Percentiles rank a stretch among this genome's conserved stretches.
Evolutionary conservation across 2,888 invertebrate genomes (phyloP).

Genomic region (Andrena marginata): DNA sequence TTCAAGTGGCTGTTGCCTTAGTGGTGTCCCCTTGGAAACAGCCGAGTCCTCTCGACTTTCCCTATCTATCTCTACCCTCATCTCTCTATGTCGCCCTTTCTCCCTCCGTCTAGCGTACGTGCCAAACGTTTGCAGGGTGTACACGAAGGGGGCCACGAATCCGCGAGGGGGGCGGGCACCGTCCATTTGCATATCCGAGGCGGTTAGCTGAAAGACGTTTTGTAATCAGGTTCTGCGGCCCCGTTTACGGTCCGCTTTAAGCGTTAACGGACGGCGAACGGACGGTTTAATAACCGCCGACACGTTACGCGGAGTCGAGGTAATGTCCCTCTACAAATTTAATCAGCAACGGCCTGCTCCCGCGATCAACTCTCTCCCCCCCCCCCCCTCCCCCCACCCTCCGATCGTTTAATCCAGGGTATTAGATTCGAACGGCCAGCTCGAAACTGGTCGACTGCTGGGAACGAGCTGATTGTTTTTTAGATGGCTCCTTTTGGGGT

Average conservation of each 20-base stretch:
- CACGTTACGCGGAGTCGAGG: slow-evolving; percentile 4
- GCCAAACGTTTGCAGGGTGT: slow-evolving; percentile 52
- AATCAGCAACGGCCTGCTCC: slow-evolving; percentile 15
- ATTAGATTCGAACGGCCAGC: slow-evolving; percentile 2
- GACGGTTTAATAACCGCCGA: slow-evolving; percentile 41
- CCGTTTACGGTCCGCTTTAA: slow-evolving; percentile 36
- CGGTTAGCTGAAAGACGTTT: slow-evolving; percentile 52
- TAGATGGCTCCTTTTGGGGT: no score
- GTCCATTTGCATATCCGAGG: slow-evolving; percentile 57
- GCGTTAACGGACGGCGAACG: slow-evolving; percentile 26
- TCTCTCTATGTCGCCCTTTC: slow-evolving; percentile 1
- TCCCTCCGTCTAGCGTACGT: slow-evolving; percentile 19
- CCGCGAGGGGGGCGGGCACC: slow-evolving; percentile 39
- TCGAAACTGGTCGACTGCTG: neutral
- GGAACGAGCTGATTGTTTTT: neutral
- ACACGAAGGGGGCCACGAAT: slow-evolving; percentile 44
- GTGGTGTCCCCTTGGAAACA: slow-evolving; percentile 59
- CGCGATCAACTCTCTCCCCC: neutral
- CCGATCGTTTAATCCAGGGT: slow-evolving; percentile 19
- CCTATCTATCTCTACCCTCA: slow-evolving; percentile 12
- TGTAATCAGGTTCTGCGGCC: slow-evolving; percentile 44
- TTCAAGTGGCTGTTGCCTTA: slow-evolving; percentile 61
- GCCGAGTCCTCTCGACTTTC: slow-evolving; percentile 48
- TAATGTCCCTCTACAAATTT: slow-evolving; percentile 41
- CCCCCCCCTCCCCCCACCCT: neutral